Base-by-base conservation (phyloP, 2,113 vertebrate genomes). In the Cololabis saira region DNA sequence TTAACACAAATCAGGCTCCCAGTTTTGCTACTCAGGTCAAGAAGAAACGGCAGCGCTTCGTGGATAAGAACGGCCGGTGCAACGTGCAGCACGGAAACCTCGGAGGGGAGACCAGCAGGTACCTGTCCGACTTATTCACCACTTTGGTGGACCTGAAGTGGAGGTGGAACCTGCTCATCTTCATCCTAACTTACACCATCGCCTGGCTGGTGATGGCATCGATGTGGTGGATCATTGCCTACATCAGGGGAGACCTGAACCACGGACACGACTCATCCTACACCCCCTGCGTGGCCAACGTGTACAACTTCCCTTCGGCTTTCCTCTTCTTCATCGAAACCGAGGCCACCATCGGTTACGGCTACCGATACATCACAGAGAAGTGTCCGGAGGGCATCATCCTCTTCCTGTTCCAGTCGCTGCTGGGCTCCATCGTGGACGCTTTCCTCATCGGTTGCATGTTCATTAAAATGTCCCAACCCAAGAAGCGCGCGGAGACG, bases 381-480 rank as follows among this genome's bases (percentile, higher is more conserved):
- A 95, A 95, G 67, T 96, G 95, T 4, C 95, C 95, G 0, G 95
- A 96, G 66, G 95, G 95, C 75, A 96, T 96, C 59, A 93, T 95
- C 62, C 93, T 96, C 50, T 96, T 96, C 83, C 82, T 96, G 48
- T 96, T 96, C 87, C 95, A 96, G 87, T 96, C 95, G 1, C 83
- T 96, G 47, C 81, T 96, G 74, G 95, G 95, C 63, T 96, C 95
- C 77, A 94, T 96, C 9, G 95, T 96, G 52, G 95, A 96, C 57
- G 95, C 95, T 0, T 96, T 96, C 65, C 94, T 96, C 77, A 95
- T 96, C 59, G 95, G 95, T 53, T 96, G 95, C 85, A 96, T 96
- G 95, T 96, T 96, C 89, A 96, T 96, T 41, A 96, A 96, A 84
- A 96, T 96, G 95, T 96, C 95, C 15, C 95, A 96, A 52, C 95